Conservation (phyloP, 2,888 invertebrate species). For the Eucera pruinosa region DNA sequence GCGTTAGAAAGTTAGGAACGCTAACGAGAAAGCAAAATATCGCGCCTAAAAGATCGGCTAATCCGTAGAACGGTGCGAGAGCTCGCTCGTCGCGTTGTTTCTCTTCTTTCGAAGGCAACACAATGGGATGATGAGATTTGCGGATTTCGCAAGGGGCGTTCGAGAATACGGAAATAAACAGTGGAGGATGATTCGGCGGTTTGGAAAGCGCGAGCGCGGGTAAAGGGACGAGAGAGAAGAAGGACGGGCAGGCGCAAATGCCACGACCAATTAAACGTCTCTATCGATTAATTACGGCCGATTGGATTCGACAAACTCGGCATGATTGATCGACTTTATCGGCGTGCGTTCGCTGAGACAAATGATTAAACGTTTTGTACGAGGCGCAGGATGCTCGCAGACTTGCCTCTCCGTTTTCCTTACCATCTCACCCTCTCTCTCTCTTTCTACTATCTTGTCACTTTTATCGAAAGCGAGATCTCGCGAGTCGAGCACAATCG, state of each 20-base stretch:
- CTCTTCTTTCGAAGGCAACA: no score
- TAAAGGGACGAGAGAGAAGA: constrained; percentile 9
- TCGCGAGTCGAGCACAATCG: constrained; percentile 39
- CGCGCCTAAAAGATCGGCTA: no score
- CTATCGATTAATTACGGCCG: constrained; percentile 69
- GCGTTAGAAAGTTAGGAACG: no score
- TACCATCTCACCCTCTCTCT: background rate
- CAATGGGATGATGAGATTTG: no score
- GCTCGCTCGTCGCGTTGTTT: no score
- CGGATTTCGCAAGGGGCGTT: constrained; percentile 22
- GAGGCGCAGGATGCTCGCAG: constrained; percentile 23
- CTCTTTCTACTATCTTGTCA: background rate
- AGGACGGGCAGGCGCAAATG: constrained; percentile 63
- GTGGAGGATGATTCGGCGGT: constrained; percentile 23
- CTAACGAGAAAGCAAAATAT: no score
- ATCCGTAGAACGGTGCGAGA: no score
- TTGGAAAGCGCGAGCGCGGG: constrained; percentile 25
- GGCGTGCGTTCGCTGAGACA: constrained; percentile 32
- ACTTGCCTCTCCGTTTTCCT: background rate
- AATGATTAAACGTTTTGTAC: constrained; percentile 47
- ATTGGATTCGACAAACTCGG: constrained; percentile 62
- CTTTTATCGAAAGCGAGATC: constrained; percentile 45
- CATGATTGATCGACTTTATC: constrained; percentile 73
- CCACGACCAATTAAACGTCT: constrained; percentile 68
- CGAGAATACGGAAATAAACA: constrained; percentile 8